Evolutionary conservation across 92 coral and sea anemone genomes (phyloP).

Genomic region (Palythoa caribaeorum): DNA sequence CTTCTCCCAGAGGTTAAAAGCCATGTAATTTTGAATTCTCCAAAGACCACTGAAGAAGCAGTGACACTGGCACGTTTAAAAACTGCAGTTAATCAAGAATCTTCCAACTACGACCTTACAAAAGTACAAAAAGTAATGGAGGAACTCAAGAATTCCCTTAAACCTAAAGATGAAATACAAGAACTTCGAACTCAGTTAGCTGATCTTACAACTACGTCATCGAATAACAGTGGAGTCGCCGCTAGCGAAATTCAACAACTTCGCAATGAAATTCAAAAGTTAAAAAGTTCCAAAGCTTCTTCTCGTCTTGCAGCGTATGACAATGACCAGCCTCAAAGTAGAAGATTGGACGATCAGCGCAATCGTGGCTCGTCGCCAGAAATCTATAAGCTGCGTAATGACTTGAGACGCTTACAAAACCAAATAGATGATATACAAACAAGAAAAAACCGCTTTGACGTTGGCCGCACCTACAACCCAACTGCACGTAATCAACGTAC

Average conservation of each 20-base stretch:
- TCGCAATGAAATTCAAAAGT: neutral
- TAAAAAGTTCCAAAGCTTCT: neutral
- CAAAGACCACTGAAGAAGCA: slow-evolving; percentile 6
- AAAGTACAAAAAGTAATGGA: neutral
- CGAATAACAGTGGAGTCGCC: neutral
- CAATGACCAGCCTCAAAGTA: neutral
- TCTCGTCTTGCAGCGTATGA: neutral
- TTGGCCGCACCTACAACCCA: neutral
- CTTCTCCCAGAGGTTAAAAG: neutral
- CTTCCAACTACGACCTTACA: neutral
- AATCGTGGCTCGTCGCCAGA: neutral
- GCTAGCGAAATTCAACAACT: neutral
- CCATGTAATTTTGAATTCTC: neutral
- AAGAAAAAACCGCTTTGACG: neutral
- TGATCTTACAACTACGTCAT: neutral
- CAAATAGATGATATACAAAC: neutral
- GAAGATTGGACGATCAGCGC: neutral
- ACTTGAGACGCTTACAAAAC: neutral
- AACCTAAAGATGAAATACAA: neutral
- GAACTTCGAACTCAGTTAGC: slow-evolving; percentile 4
- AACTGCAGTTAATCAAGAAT: slow-evolving; percentile 2
- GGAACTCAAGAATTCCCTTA: neutral
- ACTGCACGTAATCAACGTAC: slow-evolving; percentile 33
- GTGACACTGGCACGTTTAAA: slow-evolving; percentile 2
- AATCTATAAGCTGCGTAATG: neutral